Percentiles rank a stretch among this genome's conserved stretches.
Evolutionary conservation across 2,888 invertebrate species (phyloP).

Genomic region (Polia nebulosa): DNA sequence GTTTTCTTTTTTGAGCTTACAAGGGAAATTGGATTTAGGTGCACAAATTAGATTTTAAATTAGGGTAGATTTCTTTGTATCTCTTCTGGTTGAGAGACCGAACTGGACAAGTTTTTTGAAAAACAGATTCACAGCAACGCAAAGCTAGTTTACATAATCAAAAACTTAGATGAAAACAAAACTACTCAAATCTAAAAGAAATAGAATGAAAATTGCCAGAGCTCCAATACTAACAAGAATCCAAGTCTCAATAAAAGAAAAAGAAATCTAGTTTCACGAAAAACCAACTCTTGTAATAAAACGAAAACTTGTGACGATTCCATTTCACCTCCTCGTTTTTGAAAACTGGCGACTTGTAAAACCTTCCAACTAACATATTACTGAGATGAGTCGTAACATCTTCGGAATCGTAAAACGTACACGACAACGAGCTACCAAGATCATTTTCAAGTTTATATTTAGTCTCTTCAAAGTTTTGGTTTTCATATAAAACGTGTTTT

Average conservation of each 20-base stretch:
- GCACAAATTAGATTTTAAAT: constrained; percentile 45
- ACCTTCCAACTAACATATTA: constrained; percentile 36
- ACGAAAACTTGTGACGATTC: constrained; percentile 32
- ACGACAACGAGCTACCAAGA: constrained; percentile 43
- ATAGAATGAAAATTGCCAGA: not conserved
- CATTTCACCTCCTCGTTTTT: constrained; percentile 27
- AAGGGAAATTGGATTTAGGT: constrained; percentile 34
- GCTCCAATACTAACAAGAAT: constrained; percentile 18
- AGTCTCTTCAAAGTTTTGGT: constrained; percentile 29
- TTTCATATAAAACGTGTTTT: constrained; percentile 57
- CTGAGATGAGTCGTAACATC: constrained; percentile 34
- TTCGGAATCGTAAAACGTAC: constrained; percentile 55
- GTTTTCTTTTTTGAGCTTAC: constrained; percentile 50
- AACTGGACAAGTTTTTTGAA: too few species aligned
- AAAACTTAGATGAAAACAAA: too few species aligned
- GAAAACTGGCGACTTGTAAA: constrained; percentile 33
- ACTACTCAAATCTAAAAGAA: not conserved
- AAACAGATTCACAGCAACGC: too few species aligned
- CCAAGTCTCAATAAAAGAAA: constrained; percentile 19
- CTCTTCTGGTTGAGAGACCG: not conserved
- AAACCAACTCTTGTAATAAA: constrained; percentile 45
- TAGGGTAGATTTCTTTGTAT: not conserved
- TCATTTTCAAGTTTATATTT: constrained; percentile 51
- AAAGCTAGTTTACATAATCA: too few species aligned
- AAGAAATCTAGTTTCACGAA: constrained; percentile 26